Evolutionary conservation across 2,888 invertebrate species (phyloP), one percentile per base, ranked within the genome.

Genomic region (Apamea monoglypha): DNA sequence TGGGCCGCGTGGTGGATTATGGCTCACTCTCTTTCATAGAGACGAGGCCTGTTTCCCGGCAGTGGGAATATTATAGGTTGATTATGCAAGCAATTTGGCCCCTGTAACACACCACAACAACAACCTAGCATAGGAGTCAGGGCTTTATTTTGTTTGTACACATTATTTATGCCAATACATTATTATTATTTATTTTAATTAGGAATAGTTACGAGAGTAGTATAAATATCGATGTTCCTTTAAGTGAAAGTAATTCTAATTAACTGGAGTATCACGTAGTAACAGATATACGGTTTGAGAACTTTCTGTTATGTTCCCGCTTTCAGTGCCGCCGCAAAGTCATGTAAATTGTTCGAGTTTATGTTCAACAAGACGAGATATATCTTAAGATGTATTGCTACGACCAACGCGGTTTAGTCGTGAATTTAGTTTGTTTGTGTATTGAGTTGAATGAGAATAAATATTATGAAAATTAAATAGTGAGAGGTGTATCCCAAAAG

Each of bases 331-430:
- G 82, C 86, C 86, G 77, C 87, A 82, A 83, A 86, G 64, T 72
- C 84, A 76, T 90, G 91, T 90, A 91, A 92, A 90, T 88, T 86
- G 87, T 87, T 81, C 85, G 59, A 85, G 85, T 84, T 87, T 80
- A 77, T 88, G 80, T 84, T 80, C 40, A 56, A 82, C 66, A 74
- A 81, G 74, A 76, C 36, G 36, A 78, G 63, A 84, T 82, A 76
- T 82, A 68, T 73, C 74, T 74, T 68, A n/a, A 36, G 68, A 78
- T 73, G 50, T 70, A 78, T 66, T 36, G 53, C 44, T 44, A 10
- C 25, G 29, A 83, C 67, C 36, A 68, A 74, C 29, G 32, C 56
- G 29, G 59, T 78, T 70, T 44, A 47, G 66, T 74, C 61, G 40
- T 63, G 77, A 76, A 61, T 77, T 71, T 32, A 63, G 50, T 64